phyloP scores from a whole-genome alignment of 2,113 vertebrate species.

The Tyto alba region DNA sequence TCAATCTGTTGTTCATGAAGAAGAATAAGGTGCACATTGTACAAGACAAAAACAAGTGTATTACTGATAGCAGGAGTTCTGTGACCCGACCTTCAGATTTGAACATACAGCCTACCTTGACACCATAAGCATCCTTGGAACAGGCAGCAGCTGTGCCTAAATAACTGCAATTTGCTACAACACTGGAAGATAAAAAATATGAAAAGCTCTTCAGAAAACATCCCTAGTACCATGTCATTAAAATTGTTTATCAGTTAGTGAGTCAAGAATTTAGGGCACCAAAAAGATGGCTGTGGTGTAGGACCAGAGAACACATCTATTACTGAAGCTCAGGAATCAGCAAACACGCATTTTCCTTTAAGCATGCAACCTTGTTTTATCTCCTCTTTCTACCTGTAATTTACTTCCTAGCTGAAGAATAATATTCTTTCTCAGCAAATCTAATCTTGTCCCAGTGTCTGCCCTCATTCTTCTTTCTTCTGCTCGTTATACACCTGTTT shows the following conservation, averaged over 20 bases:
- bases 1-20: neutral
- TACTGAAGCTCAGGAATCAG: neutral
- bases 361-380: neutral
- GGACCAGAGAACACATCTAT: neutral
- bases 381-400: neutral
- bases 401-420: neutral
- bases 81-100: conserved; percentile 48
- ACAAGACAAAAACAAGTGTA: conserved; percentile 36
- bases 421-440: neutral
- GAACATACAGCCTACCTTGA: conserved; percentile 43
- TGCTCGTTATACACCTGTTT: neutral
- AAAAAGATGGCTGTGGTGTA: conserved; percentile 19
- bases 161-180: conserved; percentile 70
- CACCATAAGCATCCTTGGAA: neutral
- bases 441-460: neutral
- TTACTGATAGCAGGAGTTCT: conserved; percentile 8
- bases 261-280: conserved; percentile 49
- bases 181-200: conserved; percentile 42
- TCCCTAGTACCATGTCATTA: conserved; percentile 60
- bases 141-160: conserved; percentile 71
- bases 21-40: neutral
- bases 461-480: neutral
- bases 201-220: conserved; percentile 62
- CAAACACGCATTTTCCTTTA: neutral
- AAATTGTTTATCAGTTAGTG: conserved; percentile 63